Evolutionary conservation across 2,113 vertebrate genomes (phyloP).

Genomic region (Sterrhoptilus dennistouni): DNA sequence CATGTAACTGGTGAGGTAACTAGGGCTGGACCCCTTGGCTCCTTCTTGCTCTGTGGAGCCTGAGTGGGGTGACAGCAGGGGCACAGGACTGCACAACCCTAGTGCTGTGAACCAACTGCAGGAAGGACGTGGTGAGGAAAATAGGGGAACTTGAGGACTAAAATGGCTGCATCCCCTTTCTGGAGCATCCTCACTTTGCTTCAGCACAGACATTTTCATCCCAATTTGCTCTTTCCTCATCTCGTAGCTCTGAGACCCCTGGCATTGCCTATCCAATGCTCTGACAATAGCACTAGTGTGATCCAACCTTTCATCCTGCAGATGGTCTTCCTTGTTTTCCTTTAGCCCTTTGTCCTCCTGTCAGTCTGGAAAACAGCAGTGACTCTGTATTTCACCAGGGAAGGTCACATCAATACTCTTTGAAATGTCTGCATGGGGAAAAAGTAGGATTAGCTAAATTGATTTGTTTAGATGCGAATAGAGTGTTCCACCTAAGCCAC

Average conservation of each 20-base stretch:
- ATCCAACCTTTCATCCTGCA: background rate
- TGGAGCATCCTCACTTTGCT: background rate
- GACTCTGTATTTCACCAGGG: background rate
- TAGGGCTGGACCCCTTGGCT: background rate
- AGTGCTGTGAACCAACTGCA: background rate
- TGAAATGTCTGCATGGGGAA: background rate
- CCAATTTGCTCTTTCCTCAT: background rate
- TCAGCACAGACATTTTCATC: background rate
- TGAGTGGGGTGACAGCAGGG: background rate
- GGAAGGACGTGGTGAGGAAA: fast-evolving
- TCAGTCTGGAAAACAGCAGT: background rate
- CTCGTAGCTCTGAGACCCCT: background rate
- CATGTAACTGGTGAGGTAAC: fast-evolving
- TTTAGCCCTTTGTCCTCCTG: background rate
- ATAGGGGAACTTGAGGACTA: fast-evolving
- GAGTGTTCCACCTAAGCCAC: background rate
- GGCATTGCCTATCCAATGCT: background rate
- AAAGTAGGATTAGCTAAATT: background rate
- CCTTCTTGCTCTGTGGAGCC: background rate
- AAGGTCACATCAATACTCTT: background rate
- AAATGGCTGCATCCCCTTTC: background rate
- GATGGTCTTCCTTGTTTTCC: background rate
- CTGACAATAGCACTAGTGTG: background rate
- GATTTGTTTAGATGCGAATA: background rate
- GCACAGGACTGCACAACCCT: background rate